Evolutionary conservation across 2,113 vertebrate species (phyloP).

Genomic region (Actenoides hombroni): DNA sequence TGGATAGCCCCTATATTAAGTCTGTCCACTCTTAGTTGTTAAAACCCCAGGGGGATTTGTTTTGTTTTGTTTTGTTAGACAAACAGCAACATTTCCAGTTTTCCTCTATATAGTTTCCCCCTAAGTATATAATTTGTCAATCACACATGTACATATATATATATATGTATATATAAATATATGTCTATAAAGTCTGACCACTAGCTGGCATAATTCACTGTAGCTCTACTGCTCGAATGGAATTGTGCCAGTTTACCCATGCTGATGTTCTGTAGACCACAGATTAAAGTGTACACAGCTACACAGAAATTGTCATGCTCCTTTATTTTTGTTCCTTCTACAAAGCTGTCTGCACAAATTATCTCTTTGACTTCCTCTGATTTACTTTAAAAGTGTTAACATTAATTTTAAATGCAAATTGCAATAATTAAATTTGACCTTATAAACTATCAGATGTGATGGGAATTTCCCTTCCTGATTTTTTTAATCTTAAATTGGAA

Average conservation of each 20-base stretch:
- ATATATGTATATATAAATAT: fast-evolving
- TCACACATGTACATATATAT: background rate
- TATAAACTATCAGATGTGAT: constrained; percentile 51
- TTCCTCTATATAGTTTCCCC: background rate
- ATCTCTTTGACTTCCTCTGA: constrained; percentile 37
- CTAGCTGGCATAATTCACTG: background rate
- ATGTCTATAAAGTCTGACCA: background rate
- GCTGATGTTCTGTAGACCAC: background rate
- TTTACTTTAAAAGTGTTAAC: constrained; percentile 21
- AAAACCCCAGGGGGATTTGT: background rate
- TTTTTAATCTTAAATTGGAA: constrained; percentile 58
- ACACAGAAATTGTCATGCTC: background rate
- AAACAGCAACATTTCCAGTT: background rate
- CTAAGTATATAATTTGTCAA: background rate
- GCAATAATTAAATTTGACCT: constrained; percentile 64
- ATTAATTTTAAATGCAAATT: constrained; percentile 57
- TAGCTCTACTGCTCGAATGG: background rate
- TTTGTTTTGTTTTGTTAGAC: background rate
- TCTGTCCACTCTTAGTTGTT: background rate
- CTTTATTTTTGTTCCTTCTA: constrained; percentile 39
- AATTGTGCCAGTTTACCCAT: background rate
- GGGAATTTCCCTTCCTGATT: constrained; percentile 54
- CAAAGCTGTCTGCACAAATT: constrained; percentile 34
- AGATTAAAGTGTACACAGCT: background rate
- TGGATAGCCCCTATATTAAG: background rate